Evolutionary conservation across 2,888 invertebrate species (phyloP), one percentile per base, ranked within the genome.

Genomic region (Augiades crinisus): DNA sequence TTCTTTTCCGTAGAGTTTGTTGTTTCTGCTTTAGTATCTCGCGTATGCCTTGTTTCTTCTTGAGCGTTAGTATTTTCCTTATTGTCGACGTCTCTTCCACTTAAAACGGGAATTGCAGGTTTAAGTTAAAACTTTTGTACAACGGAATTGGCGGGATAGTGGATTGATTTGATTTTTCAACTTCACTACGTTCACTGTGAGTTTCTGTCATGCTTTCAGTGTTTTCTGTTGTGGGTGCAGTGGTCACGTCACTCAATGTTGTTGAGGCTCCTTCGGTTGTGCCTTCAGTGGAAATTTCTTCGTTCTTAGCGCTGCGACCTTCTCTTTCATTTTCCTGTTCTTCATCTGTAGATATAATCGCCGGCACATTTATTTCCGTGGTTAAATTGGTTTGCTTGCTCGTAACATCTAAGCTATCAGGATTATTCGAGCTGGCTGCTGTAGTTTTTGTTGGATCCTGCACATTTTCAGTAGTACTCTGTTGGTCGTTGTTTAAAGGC

Each of bases 251-350:
- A 4, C 17, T 36, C 5, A 43, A 7, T 14, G 50, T 43, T 6
- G 50, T 51, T 5, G 50, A 51, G 4, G 30, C 31, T 22, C 6
- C 0, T 44, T 44, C 44, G 2, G 50, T 44, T 30, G 44, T 44
- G n/a, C 21, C 30, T 37, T 51, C 50, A 44, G 30, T 44, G 0
- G 44, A 13, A 14, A 27, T 10, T 7, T 37, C 37, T 27, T 50
- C 53, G 14, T 31, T 34, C 10, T 37, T 41, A 5, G 47, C 51
- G 21, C 49, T 53, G 10, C 61, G 59, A 6, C 54, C 57, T n/a
- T 55, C 31, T 47, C 62, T 57, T 17, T 53, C 56, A 13, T 31
- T 30, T 2, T 57, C 46, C 10, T 21, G 37, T 30, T 21, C 21
- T 19, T 40, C 33, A 10, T 56, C 59, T 13, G 40, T 47, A 13